phyloP scores from a whole-genome alignment of 2,113 vertebrate genomes.

The Galemys pyrenaicus region DNA sequence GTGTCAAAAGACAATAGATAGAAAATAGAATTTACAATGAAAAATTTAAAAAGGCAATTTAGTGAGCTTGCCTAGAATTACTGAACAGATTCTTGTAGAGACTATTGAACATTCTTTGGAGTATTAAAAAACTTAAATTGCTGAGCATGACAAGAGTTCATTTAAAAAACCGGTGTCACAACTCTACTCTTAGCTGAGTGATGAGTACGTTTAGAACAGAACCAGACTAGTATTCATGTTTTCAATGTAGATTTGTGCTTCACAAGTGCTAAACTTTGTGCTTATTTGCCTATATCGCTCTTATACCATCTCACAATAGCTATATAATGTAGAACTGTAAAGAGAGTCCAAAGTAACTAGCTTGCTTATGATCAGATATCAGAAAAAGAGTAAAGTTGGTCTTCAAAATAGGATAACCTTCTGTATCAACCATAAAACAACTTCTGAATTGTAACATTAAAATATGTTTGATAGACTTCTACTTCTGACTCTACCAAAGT shows the following conservation, averaged over 20 bases:
- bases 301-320: neutral
- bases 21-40: neutral
- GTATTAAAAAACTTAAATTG: neutral
- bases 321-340: neutral
- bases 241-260: neutral
- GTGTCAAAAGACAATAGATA: neutral
- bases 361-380: neutral
- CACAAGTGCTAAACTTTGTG: neutral
- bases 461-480: neutral
- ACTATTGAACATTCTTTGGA: neutral
- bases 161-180: neutral
- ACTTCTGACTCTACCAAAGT: neutral
- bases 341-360: neutral
- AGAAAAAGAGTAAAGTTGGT: neutral
- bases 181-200: neutral
- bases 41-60: neutral
- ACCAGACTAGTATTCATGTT: neutral
- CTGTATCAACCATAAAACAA: neutral
- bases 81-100: neutral
- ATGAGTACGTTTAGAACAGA: neutral
- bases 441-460: neutral
- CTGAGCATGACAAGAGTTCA: neutral
- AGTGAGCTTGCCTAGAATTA: neutral
- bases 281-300: neutral
- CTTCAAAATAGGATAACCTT: neutral